Conservation (phyloP, 2,113 vertebrate genomes). For the Pterocles burchelli region DNA sequence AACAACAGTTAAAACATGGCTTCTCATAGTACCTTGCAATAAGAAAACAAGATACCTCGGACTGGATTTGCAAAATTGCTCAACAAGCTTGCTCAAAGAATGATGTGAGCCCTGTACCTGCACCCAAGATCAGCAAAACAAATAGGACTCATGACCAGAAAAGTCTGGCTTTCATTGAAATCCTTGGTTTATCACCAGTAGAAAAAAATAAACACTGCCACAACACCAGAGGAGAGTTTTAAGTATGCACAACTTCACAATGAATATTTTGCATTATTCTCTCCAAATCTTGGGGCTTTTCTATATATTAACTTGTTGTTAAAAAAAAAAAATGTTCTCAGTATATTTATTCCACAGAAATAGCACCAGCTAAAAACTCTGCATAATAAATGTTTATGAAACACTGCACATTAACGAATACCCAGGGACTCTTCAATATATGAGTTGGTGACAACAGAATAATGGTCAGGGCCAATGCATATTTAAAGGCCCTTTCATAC, state of each 20-base stretch:
- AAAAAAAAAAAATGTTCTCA: neutral
- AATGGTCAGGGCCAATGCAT: neutral
- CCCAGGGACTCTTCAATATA: slow-evolving; percentile 3
- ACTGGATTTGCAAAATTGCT: neutral
- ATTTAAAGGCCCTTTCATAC: slow-evolving; percentile 32
- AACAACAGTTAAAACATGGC: neutral
- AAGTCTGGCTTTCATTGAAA: neutral
- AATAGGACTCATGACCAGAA: neutral
- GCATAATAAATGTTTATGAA: neutral
- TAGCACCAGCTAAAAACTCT: fast-evolving
- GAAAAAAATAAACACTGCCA: neutral
- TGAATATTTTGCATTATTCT: neutral
- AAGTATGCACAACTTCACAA: neutral
- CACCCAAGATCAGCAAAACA: neutral
- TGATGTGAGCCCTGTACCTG: neutral
- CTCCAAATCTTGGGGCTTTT: neutral
- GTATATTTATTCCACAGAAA: neutral
- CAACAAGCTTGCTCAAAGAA: neutral
- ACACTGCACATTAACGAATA: neutral
- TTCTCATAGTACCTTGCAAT: neutral
- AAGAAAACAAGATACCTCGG: neutral
- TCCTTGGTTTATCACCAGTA: neutral
- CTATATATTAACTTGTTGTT: neutral
- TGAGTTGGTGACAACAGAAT: neutral
- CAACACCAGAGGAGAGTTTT: neutral